Evolutionary conservation across 2,888 invertebrate species (phyloP), one percentile per base, ranked within the genome.

Genomic region (Strigamia transsilvanica): DNA sequence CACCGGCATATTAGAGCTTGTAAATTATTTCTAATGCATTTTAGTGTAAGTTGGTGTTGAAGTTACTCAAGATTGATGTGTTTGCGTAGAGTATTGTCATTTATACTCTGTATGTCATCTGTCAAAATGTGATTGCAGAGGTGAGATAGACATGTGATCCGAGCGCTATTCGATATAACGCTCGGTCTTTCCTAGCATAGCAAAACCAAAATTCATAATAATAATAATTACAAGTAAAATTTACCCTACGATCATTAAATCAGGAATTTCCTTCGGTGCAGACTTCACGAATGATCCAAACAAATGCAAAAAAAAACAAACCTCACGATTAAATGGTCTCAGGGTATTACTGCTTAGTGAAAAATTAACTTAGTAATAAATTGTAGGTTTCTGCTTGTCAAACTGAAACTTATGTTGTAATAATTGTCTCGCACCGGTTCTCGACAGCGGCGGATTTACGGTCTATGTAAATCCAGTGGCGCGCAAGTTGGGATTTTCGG

Each of bases 1-100:
- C 88, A 46, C 88, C 88, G 3, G 88, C 89, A 34, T 89, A 89
- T 84, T 89, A 86, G n/a, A n/a, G 73, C 32, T 73, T 73, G 32
- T 27, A 73, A 21, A 27, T 5, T 73, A 27, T 73, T 32, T 73
- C 73, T 73, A 7, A 73, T 73, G 73, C 73, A 73, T 73, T 73
- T 73, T 73, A 73, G 73, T 73, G 73, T 73, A 73, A 73, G 73
- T 73, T 73, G 73, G 73, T 73, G 73, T 73, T 73, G 73, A 73
- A 73, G 73, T 73, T 73, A 73, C 73, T 73, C 73, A 73, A 73
- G 73, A 73, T 73, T 73, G 73, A 73, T 73, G 73, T 73, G 73
- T 73, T 73, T 73, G 73, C 73, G 73, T 73, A 73, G 73, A 73
- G 73, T 73, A 73, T 73, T 73, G 73, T 73, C 73, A 73, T 73